Conservation (phyloP, 2,888 invertebrate species). For the Sussaba pulchella region DNA sequence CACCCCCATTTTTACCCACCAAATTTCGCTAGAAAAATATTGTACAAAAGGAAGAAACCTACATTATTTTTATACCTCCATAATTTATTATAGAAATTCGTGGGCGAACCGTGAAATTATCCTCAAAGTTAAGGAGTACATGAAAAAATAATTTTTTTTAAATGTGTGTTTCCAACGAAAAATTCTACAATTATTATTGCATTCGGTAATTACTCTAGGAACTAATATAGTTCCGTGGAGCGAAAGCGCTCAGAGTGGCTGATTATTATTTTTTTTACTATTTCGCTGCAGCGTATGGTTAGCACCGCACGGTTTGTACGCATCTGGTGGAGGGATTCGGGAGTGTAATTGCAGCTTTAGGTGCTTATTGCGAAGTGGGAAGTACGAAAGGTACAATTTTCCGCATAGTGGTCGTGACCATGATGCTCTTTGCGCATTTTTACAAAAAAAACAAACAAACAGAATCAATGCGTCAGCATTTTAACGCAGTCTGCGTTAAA, state of each 20-base stretch:
- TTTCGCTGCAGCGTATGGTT: neutral
- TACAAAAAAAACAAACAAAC: conserved; percentile 70
- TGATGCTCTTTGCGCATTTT: conserved; percentile 6
- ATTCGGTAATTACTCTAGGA: neutral
- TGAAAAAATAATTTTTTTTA: neutral
- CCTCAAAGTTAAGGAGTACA: neutral
- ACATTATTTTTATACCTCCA: too few relatives aligned
- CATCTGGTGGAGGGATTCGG: neutral
- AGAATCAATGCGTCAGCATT: conserved; percentile 80
- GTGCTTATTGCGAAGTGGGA: conserved; percentile 13
- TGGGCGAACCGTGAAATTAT: neutral
- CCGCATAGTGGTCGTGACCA: conserved; percentile 22
- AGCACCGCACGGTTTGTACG: neutral
- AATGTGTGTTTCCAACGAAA: neutral
- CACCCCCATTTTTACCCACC: too few relatives aligned
- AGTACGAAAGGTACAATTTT: conserved; percentile 18
- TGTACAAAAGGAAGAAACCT: too few relatives aligned
- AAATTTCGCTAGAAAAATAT: too few relatives aligned
- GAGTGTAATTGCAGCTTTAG: neutral
- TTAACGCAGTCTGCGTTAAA: neutral
- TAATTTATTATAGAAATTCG: neutral
- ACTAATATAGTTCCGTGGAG: too few relatives aligned
- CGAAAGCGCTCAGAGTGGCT: too few relatives aligned
- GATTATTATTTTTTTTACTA: neutral
- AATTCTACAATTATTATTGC: neutral